Evolutionary conservation across 2,797 vertebrate genomes (phyloP), one percentile per base, ranked within the genome.

Genomic region (Falco novaeseelandiae): DNA sequence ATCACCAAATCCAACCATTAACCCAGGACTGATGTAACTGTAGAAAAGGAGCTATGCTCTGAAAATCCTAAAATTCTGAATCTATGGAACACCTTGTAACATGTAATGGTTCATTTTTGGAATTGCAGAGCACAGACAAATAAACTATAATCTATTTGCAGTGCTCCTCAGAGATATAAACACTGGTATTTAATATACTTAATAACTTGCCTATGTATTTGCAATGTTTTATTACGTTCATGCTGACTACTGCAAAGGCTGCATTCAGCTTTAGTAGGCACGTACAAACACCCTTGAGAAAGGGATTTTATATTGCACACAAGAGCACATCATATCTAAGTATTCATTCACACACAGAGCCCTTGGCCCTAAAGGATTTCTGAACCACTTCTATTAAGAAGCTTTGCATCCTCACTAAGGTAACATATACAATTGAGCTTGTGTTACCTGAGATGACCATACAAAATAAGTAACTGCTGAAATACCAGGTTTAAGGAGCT

Each of bases 171-270:
- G 91, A 93, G 80, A 82, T 30, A 32, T 3, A 70, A 89, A 93
- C 69, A 77, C 20, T 80, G 54, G 6, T 70, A 95, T 88, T 93
- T 96, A 85, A 93, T 88, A 93, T 77, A 77, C 63, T 92, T 93
- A 90, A 77, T 72, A 88, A 92, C 69, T 70, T 38, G 59, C 69
- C 88, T 77, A 62, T 66, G 77, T 34, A 66, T 66, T 95, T 87
- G 72, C 34, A 87, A 51, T 70, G 48, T 55, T 95, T 90, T 86
- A 94, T 89, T 78, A 74, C 48, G 77, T 32, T 92, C 69, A 58
- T 44, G 77, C 84, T 87, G 83, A 92, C 81, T 94, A 20, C 48
- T 62, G 26, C 49, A 83, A 7, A n/a, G 66, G 67, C 87, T 74
- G 72, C 32, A 71, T 89, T 81, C 83, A 54, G 61, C 51, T 89